Conservation (phyloP, 2,797 vertebrate genomes). For the Acrocephalus scirpaceus region DNA sequence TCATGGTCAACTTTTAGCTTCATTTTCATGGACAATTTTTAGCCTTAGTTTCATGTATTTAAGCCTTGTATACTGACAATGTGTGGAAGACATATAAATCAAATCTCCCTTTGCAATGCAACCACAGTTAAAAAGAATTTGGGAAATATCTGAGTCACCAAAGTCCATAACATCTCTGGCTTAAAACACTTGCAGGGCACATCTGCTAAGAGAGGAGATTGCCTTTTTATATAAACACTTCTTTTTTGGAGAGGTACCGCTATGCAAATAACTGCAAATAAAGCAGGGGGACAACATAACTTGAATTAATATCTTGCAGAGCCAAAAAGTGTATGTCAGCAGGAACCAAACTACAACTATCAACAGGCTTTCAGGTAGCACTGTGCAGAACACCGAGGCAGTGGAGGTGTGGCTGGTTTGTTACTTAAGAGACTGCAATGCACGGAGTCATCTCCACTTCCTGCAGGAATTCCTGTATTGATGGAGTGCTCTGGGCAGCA, state of each 20-base stretch:
- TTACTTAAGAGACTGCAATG: neutral
- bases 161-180: neutral
- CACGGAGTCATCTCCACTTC: neutral
- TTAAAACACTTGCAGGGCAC: neutral
- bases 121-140: neutral
- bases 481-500: neutral
- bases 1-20: neutral
- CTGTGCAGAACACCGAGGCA: neutral
- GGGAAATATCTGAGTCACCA: conserved; percentile 10
- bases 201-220: neutral
- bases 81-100: neutral
- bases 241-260: neutral
- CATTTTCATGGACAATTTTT: neutral
- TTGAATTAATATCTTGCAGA: neutral
- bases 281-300: neutral
- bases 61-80: neutral
- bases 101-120: neutral
- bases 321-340: neutral
- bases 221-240: neutral
- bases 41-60: neutral
- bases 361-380: neutral
- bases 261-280: neutral
- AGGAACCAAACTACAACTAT: neutral
- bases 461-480: neutral
- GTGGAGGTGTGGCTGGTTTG: neutral